Base-by-base conservation (phyloP, 2,113 vertebrate species). In the Pogonocichla stellata region DNA sequence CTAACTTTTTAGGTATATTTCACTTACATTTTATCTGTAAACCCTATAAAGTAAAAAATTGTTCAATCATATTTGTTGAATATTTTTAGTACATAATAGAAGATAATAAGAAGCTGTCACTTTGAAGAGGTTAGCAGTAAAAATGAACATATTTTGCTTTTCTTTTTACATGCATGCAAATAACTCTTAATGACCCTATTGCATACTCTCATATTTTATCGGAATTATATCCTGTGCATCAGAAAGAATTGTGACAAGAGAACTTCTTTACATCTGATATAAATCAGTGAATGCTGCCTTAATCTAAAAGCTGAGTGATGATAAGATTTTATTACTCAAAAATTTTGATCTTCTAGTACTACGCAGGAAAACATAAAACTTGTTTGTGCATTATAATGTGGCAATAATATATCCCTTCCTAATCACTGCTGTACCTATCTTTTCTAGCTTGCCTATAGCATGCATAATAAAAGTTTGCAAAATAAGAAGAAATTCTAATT, bases 321-420 rank as follows among this genome's bases (percentile, higher is more conserved):
- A 90, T 96, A 97, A 96, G 94, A 90, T 92, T 92, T 58, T 94
- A 89, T 93, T 91, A 95, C 86, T 97, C 87, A 84, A 96, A 97
- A 97, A 97, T 97, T 97, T 96, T 91, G 80, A 95, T 71, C 85
- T 97, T 93, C 92, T 97, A 96, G 97, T 97, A 92, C 92, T 96
- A 95, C 93, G 93, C 83, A 95, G 96, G 93, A 93, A 95, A 97
- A 94, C 96, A 97, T 98, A 97, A 98, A 98, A 96, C 53, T 96
- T 96, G 95, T 97, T 97, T 98, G 92, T 95, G 90, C 78, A 93
- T 97, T 96, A 95, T 95, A 95, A 96, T 97, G 70, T 38, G 88
- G 96, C 90, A 97, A 95, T 97, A 97, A 97, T 79, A 43, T 93
- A 96, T 95, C 91, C 92, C 60, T 95, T 96, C 28, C 34, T 92